Evolutionary conservation across 2,888 invertebrate species (phyloP).

Genomic region (Acanthococcus lagerstroemiae): DNA sequence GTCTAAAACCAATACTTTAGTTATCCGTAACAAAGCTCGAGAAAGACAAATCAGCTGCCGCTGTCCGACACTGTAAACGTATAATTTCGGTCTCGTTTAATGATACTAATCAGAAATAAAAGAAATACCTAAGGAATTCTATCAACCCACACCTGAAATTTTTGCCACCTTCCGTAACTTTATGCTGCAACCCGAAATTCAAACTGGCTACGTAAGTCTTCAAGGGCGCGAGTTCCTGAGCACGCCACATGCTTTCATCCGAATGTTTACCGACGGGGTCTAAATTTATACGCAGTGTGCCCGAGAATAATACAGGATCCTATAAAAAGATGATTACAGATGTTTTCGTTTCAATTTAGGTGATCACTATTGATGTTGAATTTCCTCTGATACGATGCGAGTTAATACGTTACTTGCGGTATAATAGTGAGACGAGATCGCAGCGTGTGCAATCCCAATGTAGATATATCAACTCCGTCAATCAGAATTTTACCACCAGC

Average conservation of each 20-base stretch:
- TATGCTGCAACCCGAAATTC: slow-evolving; percentile 65
- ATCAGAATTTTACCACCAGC: slow-evolving; percentile 70
- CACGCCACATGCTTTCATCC: slow-evolving; percentile 79
- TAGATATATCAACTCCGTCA: slow-evolving; percentile 70
- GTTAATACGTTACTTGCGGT: slow-evolving; percentile 45
- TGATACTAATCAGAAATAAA: too few relatives aligned
- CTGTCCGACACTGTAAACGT: too few relatives aligned
- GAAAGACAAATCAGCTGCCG: too few relatives aligned
- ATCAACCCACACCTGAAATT: slow-evolving; percentile 55
- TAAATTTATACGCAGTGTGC: slow-evolving; percentile 78
- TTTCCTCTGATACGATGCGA: too few relatives aligned
- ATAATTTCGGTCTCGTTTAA: too few relatives aligned
- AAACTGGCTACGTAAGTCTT: slow-evolving; percentile 71
- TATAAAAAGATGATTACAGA: too few relatives aligned
- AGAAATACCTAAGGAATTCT: too few relatives aligned
- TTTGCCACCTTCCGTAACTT: slow-evolving; percentile 83
- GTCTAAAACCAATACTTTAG: too few relatives aligned
- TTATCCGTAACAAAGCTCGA: too few relatives aligned
- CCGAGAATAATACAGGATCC: slow-evolving; percentile 92
- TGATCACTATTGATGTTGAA: too few relatives aligned
- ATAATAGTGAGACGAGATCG: slow-evolving; percentile 51
- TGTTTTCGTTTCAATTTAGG: too few relatives aligned
- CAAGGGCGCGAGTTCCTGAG: slow-evolving; percentile 81
- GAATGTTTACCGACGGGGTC: slow-evolving; percentile 74
- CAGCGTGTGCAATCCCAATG: slow-evolving; percentile 73